Evolutionary conservation across 1,140 invertebrate genomes (phyloP).

Genomic region (Musca vetustissima): DNA sequence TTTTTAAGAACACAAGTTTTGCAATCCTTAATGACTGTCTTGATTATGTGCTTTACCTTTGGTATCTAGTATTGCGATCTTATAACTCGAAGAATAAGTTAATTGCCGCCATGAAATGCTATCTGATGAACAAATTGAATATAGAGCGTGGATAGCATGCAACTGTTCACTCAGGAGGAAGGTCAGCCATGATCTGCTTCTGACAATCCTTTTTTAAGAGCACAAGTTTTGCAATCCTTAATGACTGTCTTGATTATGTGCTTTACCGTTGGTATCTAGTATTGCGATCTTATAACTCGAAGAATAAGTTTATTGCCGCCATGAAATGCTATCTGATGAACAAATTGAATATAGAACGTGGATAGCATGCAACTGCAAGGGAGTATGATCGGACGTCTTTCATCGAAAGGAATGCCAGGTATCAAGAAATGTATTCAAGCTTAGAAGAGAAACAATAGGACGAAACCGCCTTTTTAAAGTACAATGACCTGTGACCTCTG

Average conservation of each 20-base stretch:
- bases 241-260: not conserved
- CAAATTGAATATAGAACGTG: not conserved
- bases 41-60: not conserved
- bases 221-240: not conserved
- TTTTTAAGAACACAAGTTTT: not conserved
- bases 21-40: not conserved
- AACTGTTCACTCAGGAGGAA: not conserved
- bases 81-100: not conserved
- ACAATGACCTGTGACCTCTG: not conserved
- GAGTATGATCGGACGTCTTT: no score
- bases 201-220: not conserved
- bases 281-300: not conserved
- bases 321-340: not conserved
- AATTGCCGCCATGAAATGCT: not conserved
- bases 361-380: no score
- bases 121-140: not conserved
- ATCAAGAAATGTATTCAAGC: no score
- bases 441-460: no score
- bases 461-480: not conserved
- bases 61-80: not conserved
- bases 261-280: not conserved
- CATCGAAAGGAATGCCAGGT: no score
- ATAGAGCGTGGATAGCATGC: no score
- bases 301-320: not conserved
- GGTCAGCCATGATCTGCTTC: no score